Conservation (phyloP, 2,113 vertebrate genomes). For the Ramphastos sulfuratus region DNA sequence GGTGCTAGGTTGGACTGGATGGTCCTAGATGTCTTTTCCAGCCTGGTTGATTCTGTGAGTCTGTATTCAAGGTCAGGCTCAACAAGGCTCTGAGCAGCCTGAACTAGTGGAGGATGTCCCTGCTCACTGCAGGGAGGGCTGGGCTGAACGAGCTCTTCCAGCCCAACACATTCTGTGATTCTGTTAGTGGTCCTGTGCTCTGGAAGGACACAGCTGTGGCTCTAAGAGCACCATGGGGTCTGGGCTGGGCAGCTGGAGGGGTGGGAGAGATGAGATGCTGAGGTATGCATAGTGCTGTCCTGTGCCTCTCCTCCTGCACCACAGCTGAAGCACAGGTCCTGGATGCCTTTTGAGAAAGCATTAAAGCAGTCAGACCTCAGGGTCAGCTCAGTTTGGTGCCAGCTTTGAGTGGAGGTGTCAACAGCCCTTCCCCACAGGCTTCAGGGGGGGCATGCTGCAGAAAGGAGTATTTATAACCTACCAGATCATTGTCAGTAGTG, state of each 20-base stretch:
- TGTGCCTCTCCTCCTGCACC: not conserved
- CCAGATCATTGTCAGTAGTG: not conserved
- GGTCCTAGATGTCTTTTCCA: too few species aligned
- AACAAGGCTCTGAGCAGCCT: too few species aligned
- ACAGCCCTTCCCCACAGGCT: not conserved
- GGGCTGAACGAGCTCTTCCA: too few species aligned
- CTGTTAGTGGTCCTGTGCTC: not conserved
- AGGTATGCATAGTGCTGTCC: fast-evolving
- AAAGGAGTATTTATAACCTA: not conserved
- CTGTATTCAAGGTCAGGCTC: too few species aligned
- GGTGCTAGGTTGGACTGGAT: too few species aligned
- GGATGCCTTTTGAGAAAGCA: not conserved
- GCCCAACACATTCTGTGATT: too few species aligned
- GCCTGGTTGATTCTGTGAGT: too few species aligned
- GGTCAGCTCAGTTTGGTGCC: not conserved
- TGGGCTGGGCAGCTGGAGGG: not conserved
- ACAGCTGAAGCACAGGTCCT: not conserved
- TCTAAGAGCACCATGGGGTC: not conserved
- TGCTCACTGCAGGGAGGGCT: too few species aligned
- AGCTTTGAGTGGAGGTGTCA: not conserved
- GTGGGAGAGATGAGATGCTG: not conserved
- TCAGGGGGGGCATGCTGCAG: not conserved
- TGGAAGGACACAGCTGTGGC: not conserved
- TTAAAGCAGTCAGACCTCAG: not conserved
- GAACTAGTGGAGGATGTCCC: too few species aligned